These are phyloP conservation scores for Microcebus griseorufus DNA, from an alignment of 2,113 vertebrate species.

Conservation along the genomic window DNA sequence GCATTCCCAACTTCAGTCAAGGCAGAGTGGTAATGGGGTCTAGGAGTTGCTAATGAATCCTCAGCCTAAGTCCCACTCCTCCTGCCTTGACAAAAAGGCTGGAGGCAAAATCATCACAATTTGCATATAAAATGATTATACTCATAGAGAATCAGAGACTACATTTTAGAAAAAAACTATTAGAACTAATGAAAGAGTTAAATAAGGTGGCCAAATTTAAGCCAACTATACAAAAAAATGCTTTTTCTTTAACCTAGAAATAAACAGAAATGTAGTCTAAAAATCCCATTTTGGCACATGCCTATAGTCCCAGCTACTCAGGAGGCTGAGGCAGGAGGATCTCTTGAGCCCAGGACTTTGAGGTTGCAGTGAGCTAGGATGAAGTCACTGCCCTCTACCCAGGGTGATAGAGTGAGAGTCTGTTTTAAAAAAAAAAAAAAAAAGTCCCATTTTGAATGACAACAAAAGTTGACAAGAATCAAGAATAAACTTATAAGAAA, in stretches of 20 bases:
- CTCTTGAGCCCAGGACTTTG: too few species aligned
- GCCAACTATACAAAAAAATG: background rate
- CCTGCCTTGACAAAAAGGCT: background rate
- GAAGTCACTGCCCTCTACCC: too few species aligned
- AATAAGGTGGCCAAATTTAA: background rate
- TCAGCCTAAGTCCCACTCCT: background rate
- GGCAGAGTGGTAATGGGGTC: background rate
- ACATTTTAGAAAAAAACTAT: slow-evolving; percentile 21
- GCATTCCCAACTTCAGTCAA: background rate
- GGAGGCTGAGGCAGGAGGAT: too few species aligned
- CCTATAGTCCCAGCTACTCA: too few species aligned
- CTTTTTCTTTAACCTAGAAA: background rate
- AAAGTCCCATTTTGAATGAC: background rate
- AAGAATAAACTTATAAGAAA: background rate
- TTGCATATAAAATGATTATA: background rate
- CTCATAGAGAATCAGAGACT: background rate
- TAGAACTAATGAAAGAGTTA: background rate
- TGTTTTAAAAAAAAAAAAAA: too few species aligned
- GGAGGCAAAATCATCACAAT: background rate
- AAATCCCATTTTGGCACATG: background rate
- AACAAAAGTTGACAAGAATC: slow-evolving; percentile 4
- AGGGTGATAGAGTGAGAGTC: too few species aligned
- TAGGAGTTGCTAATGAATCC: background rate
- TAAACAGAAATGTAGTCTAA: background rate
- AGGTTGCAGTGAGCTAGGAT: too few species aligned